Evolutionary conservation across 2,888 invertebrate genomes (phyloP).

Genomic region (Eilema depressum): DNA sequence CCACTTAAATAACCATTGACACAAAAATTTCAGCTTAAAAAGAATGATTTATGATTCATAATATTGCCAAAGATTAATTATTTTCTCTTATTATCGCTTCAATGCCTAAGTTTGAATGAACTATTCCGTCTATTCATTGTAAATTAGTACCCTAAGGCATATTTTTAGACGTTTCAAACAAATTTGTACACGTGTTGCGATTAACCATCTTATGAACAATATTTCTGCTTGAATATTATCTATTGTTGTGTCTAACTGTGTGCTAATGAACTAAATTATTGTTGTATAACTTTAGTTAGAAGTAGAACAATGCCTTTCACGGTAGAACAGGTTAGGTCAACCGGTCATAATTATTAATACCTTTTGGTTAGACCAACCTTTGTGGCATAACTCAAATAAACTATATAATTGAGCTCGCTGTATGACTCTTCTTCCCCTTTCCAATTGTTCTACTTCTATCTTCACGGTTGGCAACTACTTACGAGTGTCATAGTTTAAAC

Average conservation of each 20-base stretch:
- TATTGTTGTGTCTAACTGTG: neutral
- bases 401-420: too few relatives aligned
- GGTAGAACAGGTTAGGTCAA: neutral
- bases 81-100: conserved; percentile 4
- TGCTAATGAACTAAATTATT: neutral
- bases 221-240: conserved; percentile 2
- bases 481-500: too few relatives aligned
- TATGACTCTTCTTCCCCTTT: too few relatives aligned
- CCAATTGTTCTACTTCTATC: too few relatives aligned
- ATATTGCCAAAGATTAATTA: conserved; percentile 9
- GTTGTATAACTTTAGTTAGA: neutral
- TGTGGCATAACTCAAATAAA: too few relatives aligned
- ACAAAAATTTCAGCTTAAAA: neutral
- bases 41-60: conserved; percentile 10
- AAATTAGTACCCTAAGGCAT: conserved; percentile 5
- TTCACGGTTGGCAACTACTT: too few relatives aligned
- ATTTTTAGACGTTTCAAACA: conserved; percentile 18
- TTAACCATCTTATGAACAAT: neutral
- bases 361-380: too few relatives aligned
- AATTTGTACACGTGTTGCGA: neutral
- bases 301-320: neutral
- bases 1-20: neutral
- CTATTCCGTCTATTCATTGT: conserved; percentile 7
- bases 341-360: neutral
- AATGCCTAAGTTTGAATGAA: neutral